These are phyloP conservation scores for Hyperoplus lanceolatus DNA, from an alignment of 2,797 vertebrate genomes.

Conservation along the genomic window DNA sequence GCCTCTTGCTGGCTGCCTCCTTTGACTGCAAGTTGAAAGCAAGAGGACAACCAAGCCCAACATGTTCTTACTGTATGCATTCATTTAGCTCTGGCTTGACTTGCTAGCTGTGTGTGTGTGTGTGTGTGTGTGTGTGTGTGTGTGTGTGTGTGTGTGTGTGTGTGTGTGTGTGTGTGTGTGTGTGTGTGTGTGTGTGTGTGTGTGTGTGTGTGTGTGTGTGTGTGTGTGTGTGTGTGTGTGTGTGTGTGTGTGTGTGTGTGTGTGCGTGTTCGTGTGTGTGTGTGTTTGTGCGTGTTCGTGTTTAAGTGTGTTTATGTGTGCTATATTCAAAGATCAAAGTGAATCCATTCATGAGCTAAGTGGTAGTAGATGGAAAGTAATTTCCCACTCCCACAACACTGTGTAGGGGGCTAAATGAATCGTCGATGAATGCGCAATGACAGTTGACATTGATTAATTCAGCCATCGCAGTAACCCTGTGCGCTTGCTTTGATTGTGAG, in stretches of 20 bases:
- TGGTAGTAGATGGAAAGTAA: conserved; percentile 50
- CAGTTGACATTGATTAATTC: conserved; percentile 69
- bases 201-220: conserved; percentile 4
- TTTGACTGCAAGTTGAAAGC: conserved; percentile 66
- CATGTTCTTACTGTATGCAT: conserved; percentile 50
- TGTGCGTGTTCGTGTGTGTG: background rate
- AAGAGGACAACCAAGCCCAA: conserved; percentile 39
- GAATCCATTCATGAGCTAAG: conserved; percentile 51
- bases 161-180: conserved; percentile 8
- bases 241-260: background rate
- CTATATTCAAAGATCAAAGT: conserved; percentile 33
- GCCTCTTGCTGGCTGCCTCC: conserved; percentile 45
- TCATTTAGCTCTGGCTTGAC: conserved; percentile 40
- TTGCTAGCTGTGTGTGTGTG: conserved; percentile 4
- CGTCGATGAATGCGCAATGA: conserved; percentile 66
- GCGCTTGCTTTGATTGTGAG: conserved; percentile 42
- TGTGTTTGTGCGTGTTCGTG: background rate
- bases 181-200: background rate
- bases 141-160: conserved; percentile 3
- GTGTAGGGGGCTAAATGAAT: conserved; percentile 66
- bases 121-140: background rate
- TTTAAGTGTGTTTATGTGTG: background rate
- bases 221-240: background rate
- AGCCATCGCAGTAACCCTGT: conserved; percentile 23
- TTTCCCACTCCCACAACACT: conserved; percentile 48